These are phyloP conservation scores for Centropus unirufus DNA, from an alignment of 2,113 vertebrate genomes.

Conservation along the genomic window DNA sequence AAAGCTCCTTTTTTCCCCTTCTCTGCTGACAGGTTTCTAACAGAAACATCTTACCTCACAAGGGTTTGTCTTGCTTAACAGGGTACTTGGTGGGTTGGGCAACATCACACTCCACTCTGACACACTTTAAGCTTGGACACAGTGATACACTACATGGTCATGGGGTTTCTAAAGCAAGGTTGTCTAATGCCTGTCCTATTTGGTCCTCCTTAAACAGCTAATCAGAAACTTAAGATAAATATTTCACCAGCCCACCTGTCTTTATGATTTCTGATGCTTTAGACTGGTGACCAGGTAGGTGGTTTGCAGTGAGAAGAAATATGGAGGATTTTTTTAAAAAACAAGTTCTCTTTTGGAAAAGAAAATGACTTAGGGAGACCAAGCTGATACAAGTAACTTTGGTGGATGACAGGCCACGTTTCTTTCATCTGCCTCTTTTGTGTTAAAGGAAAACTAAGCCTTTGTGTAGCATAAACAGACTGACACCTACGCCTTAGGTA, in stretches of 20 bases:
- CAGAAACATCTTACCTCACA: not conserved
- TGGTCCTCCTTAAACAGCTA: not conserved
- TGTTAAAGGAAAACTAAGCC: not conserved
- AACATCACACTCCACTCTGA: not conserved
- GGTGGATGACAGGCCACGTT: not conserved
- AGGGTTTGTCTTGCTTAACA: not conserved
- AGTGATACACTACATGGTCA: not conserved
- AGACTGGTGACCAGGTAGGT: not conserved
- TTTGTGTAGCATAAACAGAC: not conserved
- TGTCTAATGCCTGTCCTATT: not conserved
- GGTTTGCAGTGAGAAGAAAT: not conserved
- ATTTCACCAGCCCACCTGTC: not conserved
- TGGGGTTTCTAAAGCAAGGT: not conserved
- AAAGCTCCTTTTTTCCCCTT: not conserved
- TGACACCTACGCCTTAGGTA: too few relatives aligned
- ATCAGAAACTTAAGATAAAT: not conserved
- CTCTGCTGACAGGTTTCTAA: not conserved
- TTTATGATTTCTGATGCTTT: not conserved
- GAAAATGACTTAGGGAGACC: not conserved
- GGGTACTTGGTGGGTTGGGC: not conserved
- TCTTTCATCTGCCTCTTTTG: not conserved
- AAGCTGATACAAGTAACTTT: not conserved
- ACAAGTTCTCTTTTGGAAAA: not conserved
- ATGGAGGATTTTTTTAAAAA: not conserved
- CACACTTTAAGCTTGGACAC: not conserved